Evolutionary conservation across 2,888 invertebrate species (phyloP), one percentile per base, ranked within the genome.

Genomic region (Diarsia dahlii): DNA sequence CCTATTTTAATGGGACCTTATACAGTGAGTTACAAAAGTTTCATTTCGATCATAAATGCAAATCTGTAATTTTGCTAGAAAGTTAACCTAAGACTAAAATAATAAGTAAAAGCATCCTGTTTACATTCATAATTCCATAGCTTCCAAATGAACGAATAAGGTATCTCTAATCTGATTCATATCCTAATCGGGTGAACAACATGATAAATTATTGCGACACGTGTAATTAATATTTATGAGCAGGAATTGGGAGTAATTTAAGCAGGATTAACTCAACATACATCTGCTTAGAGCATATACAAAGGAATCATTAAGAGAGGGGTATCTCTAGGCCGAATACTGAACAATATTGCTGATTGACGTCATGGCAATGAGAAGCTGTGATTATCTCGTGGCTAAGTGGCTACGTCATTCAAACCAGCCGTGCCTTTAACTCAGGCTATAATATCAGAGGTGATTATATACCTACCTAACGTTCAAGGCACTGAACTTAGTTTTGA

Each of bases 191-290:
- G 23, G 34, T 34, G 28, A 6, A 60, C 58, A 71, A 65, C 71
- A 60, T 73, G 67, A 71, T 73, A 70, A 68, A 82, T 85, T 68
- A 82, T 65, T 71, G 83, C 34, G 83, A 71, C 60, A 45, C 34
- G 23, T 48, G 60, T 85, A 62, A 77, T 82, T 45, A 62, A 78
- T 85, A 85, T 85, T 71, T 82, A 85, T 82, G 70, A 48, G 56
- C 46, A 39, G 28, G 64, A 71, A 62, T 73, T 71, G 23, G 60
- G 60, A 67, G 54, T 70, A 52, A 60, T 73, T 82, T 73, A 39
- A 68, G 62, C 46, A 39, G 66, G 60, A 76, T 70, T 70, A 56
- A 71, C 34, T 64, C n/a, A 13, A 18, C n/a, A 56, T 39, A 64
- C n/a, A 15, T 68, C 67, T 58, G n/a, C 60, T 52, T n/a, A 50